These are phyloP conservation scores for Tribolium freemani DNA, from an alignment of 2,888 invertebrate species.

Conservation along the genomic window DNA sequence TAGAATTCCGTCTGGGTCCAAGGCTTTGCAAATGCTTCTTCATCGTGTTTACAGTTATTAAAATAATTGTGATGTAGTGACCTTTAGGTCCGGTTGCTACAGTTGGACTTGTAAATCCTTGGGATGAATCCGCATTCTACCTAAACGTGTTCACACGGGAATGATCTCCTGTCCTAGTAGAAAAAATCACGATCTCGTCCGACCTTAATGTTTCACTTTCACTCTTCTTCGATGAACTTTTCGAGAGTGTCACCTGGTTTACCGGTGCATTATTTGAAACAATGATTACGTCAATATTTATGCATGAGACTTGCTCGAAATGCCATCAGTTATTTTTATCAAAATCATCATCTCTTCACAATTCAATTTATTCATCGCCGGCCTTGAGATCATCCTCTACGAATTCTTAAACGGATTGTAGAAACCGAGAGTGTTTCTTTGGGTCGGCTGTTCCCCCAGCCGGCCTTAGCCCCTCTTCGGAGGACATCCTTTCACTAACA, in stretches of 20 bases:
- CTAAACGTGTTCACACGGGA: conserved; percentile 53
- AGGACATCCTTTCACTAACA: conserved; percentile 62
- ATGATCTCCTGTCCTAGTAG: conserved; percentile 48
- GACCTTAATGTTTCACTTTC: conserved; percentile 45
- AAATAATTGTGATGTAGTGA: not conserved
- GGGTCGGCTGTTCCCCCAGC: conserved; percentile 40
- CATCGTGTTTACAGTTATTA: conserved; percentile 1
- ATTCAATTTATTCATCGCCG: conserved; percentile 15
- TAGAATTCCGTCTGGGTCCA: conserved; percentile 17
- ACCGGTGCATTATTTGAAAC: not conserved
- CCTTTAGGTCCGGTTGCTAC: conserved; percentile 13
- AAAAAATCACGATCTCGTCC: conserved; percentile 49
- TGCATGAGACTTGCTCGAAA: not conserved
- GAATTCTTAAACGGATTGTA: conserved; percentile 24
- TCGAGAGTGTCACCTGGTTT: conserved; percentile 16
- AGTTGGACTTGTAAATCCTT: conserved; percentile 13
- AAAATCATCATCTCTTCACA: conserved; percentile 18
- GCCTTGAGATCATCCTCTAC: conserved; percentile 31
- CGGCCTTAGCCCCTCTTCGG: conserved; percentile 50
- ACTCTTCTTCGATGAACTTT: conserved; percentile 38
- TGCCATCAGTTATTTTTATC: conserved; percentile 22
- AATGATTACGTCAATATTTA: not conserved
- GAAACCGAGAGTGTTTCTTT: conserved; percentile 43
- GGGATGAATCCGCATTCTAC: conserved; percentile 51
- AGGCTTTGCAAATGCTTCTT: conserved; percentile 3